Evolutionary conservation across 2,113 vertebrate species (phyloP).

Genomic region (Odontophorus gujanensis): DNA sequence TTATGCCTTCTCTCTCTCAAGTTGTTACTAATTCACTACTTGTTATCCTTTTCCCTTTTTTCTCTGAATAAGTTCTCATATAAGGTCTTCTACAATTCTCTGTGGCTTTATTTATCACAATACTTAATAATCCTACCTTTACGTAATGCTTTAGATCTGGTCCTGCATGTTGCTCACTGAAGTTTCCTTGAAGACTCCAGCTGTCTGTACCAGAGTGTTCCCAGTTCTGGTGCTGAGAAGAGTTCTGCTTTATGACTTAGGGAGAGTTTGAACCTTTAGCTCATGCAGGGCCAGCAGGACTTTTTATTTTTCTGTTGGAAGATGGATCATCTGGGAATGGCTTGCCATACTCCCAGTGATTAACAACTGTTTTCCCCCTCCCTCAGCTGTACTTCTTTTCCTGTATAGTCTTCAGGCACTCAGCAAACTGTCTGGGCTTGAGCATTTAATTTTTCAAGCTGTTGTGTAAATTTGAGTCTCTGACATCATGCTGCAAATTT

Average conservation of each 20-base stretch:
- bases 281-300: neutral
- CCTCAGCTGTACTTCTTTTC: neutral
- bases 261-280: neutral
- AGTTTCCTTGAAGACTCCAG: neutral
- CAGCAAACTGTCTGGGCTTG: neutral
- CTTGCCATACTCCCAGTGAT: neutral
- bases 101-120: neutral
- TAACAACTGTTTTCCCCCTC: neutral
- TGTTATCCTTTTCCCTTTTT: neutral
- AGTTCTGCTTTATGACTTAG: neutral
- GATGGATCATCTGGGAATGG: neutral
- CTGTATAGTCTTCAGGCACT: conserved; percentile 14
- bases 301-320: conserved; percentile 12
- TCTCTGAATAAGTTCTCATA: neutral
- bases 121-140: neutral
- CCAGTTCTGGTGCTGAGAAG: neutral
- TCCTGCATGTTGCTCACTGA: neutral
- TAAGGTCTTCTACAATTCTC: neutral
- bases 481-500: conserved; percentile 41
- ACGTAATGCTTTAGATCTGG: neutral
- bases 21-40: conserved; percentile 38
- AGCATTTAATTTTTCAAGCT: conserved; percentile 56
- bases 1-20: neutral
- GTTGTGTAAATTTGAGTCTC: conserved; percentile 20
- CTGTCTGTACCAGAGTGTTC: rapidly evolving